A percentile compares a stretch with the other conserved stretches of the same genome.
Conservation (phyloP, 2,888 invertebrate genomes). For the Caenorhabditis sp. region DNA sequence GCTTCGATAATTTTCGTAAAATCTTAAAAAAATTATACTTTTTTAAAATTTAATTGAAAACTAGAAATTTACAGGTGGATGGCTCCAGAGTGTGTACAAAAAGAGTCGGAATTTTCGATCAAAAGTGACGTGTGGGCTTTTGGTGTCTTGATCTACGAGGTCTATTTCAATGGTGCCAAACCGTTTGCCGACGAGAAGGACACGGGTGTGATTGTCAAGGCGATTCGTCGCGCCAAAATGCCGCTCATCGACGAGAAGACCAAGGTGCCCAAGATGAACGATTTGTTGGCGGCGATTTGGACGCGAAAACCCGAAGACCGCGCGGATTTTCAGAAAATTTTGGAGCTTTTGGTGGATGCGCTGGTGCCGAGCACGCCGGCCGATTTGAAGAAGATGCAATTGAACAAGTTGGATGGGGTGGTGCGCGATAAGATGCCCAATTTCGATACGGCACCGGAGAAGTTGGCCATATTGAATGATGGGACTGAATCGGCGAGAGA, state of each 20-base stretch:
- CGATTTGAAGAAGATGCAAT: constrained; percentile 30
- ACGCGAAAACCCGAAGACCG: constrained; percentile 30
- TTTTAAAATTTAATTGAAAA: too few species aligned
- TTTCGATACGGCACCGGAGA: neutral
- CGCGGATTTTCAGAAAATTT: constrained; percentile 29
- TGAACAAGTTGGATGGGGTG: constrained; percentile 37
- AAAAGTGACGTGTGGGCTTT: constrained; percentile 62
- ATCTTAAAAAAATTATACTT: too few species aligned
- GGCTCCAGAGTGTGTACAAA: constrained; percentile 57
- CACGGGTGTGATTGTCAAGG: constrained; percentile 32
- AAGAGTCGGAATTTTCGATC: constrained; percentile 44
- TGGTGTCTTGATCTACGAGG: constrained; percentile 55
- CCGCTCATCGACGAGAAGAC: constrained; percentile 42
- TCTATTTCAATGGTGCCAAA: constrained; percentile 40
- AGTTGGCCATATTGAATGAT: neutral
- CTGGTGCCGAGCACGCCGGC: constrained; percentile 3
- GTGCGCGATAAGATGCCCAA: constrained; percentile 22
- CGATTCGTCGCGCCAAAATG: constrained; percentile 49
- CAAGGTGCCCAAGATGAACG: constrained; percentile 25
- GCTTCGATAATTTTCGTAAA: too few species aligned
- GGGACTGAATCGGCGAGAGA: too few species aligned
- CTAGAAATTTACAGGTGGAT: constrained; percentile 56
- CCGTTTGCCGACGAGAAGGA: constrained; percentile 49
- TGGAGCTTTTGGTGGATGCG: constrained; percentile 24
- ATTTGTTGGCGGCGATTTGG: constrained; percentile 32